Conservation (phyloP, 2,888 invertebrate species). For the Eulithis testata region DNA sequence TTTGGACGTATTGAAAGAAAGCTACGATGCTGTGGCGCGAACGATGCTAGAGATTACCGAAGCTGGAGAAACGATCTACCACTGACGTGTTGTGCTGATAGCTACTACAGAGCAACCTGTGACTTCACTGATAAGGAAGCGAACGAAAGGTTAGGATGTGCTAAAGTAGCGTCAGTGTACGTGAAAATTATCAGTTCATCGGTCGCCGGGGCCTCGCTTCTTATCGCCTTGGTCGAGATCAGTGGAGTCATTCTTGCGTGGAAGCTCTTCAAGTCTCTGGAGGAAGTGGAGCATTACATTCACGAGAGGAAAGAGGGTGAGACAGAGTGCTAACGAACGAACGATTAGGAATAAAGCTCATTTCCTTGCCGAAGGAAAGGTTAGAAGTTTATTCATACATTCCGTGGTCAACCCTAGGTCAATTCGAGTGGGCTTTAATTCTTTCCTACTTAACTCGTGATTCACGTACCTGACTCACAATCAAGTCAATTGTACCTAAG, state of each 20-base stretch:
- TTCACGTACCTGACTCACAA: constrained; percentile 57
- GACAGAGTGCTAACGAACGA: constrained; percentile 70
- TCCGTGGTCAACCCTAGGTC: constrained; percentile 54
- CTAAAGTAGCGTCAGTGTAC: constrained; percentile 79
- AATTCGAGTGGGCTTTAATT: constrained; percentile 59
- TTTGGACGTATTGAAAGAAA: constrained; percentile 77
- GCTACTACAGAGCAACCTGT: constrained; percentile 74
- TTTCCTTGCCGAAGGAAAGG: constrained; percentile 68
- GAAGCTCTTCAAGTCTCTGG: constrained; percentile 70
- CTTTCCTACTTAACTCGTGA: constrained; percentile 65
- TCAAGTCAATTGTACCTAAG: constrained; percentile 58
- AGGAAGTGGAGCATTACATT: constrained; percentile 80
- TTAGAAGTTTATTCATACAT: constrained; percentile 55
- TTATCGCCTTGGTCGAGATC: constrained; percentile 71
- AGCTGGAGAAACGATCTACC: constrained; percentile 78
- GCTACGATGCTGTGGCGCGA: constrained; percentile 76
- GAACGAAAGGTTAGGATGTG: constrained; percentile 77
- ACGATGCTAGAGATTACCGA: constrained; percentile 77
- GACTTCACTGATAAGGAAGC: constrained; percentile 81
- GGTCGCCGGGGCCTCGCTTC: constrained; percentile 71
- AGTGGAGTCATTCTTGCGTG: constrained; percentile 71
- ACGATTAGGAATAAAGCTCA: constrained; percentile 57
- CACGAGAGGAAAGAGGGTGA: constrained; percentile 78
- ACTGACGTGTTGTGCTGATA: constrained; percentile 74
- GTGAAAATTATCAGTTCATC: constrained; percentile 79